These are phyloP conservation scores for Camelus bactrianus DNA, from an alignment of 2,113 vertebrate species.

Conservation along the genomic window DNA sequence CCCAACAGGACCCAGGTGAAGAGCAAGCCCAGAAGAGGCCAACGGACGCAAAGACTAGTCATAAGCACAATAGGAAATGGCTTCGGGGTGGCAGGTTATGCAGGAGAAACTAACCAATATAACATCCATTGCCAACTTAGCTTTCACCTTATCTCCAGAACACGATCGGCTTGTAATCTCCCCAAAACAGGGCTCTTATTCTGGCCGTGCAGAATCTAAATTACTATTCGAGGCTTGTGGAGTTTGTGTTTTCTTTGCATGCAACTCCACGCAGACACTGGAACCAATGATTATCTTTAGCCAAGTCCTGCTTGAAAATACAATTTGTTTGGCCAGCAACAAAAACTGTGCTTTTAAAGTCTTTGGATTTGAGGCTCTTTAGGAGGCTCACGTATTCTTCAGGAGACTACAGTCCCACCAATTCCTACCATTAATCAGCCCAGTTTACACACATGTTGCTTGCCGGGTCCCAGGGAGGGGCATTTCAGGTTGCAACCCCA, in stretches of 20 bases:
- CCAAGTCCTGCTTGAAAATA: not conserved
- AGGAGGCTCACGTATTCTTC: not conserved
- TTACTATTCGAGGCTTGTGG: not conserved
- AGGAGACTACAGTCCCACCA: not conserved
- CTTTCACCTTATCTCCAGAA: not conserved
- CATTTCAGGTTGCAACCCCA: not conserved
- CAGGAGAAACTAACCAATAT: not conserved
- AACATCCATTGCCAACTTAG: not conserved
- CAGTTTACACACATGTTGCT: not conserved
- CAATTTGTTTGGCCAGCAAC: not conserved
- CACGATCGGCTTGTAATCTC: not conserved
- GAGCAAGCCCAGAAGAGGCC: not conserved
- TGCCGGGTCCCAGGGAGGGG: no score
- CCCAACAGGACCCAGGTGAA: not conserved
- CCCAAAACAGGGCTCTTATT: not conserved
- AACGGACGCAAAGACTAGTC: not conserved
- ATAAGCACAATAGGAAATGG: not conserved
- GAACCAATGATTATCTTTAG: not conserved
- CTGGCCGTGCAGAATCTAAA: not conserved
- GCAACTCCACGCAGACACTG: not conserved
- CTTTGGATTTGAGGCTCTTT: not conserved
- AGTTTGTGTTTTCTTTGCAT: constrained; percentile 3
- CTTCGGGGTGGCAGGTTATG: not conserved
- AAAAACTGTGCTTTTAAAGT: not conserved
- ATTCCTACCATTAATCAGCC: not conserved